Percentiles rank a stretch among this genome's conserved stretches.
Conservation (phyloP, 2,113 vertebrate species). For the Gambusia holbrooki region DNA sequence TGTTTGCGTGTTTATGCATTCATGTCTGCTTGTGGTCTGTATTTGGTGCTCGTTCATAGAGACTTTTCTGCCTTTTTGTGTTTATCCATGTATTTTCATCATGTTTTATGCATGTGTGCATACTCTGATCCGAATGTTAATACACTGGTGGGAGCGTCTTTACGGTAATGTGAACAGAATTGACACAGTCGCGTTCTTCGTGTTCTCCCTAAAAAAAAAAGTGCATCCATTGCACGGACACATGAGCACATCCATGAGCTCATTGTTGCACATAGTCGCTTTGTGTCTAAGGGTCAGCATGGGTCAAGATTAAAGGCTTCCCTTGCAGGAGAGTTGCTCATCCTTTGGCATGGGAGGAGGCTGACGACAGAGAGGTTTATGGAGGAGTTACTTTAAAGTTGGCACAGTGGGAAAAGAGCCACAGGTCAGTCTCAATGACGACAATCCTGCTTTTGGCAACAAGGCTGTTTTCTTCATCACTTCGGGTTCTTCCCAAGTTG, state of each 20-base stretch:
- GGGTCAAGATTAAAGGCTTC: conserved; percentile 72
- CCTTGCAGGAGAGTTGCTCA: conserved; percentile 41
- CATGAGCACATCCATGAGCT: conserved; percentile 21
- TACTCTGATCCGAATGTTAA: conserved; percentile 3
- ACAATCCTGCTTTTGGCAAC: conserved; percentile 36
- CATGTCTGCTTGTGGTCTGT: conserved; percentile 4
- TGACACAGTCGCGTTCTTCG: conserved; percentile 1
- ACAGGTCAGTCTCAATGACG: conserved; percentile 39
- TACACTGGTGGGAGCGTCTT: neutral
- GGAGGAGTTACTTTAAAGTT: conserved; percentile 59
- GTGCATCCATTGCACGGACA: neutral
- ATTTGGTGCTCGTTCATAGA: neutral
- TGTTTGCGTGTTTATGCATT: conserved; percentile 10
- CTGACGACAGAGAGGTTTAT: conserved; percentile 45
- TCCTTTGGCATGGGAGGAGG: conserved; percentile 34
- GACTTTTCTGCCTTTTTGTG: neutral
- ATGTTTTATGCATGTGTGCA: conserved; percentile 16
- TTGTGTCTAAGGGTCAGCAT: conserved; percentile 36
- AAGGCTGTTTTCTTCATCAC: conserved; percentile 26
- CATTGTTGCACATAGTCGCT: conserved; percentile 25
- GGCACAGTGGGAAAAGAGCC: conserved; percentile 30
- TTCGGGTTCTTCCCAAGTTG: neutral
- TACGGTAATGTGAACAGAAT: neutral
- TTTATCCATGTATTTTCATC: conserved; percentile 13
- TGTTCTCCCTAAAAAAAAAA: neutral